Percentiles rank a stretch among this genome's conserved stretches.
These are phyloP conservation scores for Subanguina moxae DNA, from an alignment of 1,140 invertebrate genomes.

Conservation along the genomic window DNA sequence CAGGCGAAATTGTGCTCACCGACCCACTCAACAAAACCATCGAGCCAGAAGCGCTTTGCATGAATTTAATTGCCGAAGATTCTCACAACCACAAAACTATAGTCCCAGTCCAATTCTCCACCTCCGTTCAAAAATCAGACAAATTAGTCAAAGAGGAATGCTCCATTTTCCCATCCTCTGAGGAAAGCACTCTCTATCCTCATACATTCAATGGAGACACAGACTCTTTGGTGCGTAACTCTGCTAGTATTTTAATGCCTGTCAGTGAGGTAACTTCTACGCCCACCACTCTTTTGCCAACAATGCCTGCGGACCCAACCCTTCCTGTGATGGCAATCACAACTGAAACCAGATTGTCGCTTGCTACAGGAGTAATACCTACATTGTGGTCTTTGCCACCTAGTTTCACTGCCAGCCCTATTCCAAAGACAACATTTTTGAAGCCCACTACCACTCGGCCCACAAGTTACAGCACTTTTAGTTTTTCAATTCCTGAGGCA, in stretches of 20 bases:
- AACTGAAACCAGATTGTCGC: too few species aligned
- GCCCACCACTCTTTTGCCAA: not conserved
- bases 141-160: not conserved
- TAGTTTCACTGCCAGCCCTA: too few species aligned
- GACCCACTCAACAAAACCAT: not conserved
- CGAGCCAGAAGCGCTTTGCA: not conserved
- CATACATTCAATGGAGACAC: not conserved
- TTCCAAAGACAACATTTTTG: too few species aligned
- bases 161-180: not conserved
- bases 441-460: too few species aligned
- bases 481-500: not conserved
- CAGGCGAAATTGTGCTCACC: slow-evolving; percentile 3
- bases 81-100: not conserved
- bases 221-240: not conserved
- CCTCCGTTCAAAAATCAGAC: too few species aligned
- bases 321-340: not conserved
- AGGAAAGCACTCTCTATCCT: not conserved
- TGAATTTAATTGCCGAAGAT: not conserved
- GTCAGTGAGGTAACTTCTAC: not conserved
- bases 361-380: too few species aligned
- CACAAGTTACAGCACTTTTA: not conserved
- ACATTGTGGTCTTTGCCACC: too few species aligned
- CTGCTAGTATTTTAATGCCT: not conserved
- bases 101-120: not conserved
- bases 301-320: not conserved